These are phyloP conservation scores for Hydroisotoma schaefferi DNA, from an alignment of 2,888 invertebrate genomes.

Conservation along the genomic window DNA sequence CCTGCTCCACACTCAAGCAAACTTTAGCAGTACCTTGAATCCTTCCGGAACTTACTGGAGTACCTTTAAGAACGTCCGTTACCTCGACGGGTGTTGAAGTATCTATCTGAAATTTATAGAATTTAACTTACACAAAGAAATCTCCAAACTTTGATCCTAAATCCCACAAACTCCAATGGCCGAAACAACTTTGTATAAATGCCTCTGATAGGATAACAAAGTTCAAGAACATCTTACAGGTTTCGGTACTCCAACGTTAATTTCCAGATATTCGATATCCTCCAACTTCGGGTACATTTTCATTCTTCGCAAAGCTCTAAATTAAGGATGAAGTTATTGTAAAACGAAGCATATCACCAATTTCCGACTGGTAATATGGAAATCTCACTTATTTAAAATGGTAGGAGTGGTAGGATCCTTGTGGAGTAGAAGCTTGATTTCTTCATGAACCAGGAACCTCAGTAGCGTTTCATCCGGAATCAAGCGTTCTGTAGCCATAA, in stretches of 20 bases:
- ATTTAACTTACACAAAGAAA: background rate
- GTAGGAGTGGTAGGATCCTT: slow-evolving; percentile 52
- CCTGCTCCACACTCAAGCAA: slow-evolving; percentile 41
- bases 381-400: slow-evolving; percentile 61
- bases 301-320: slow-evolving; percentile 66
- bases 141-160: background rate
- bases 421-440: slow-evolving; percentile 60
- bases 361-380: background rate
- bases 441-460: slow-evolving; percentile 65
- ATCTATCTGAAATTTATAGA: slow-evolving; percentile 25
- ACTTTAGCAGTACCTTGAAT: slow-evolving; percentile 44
- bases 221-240: slow-evolving; percentile 48
- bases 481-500: slow-evolving; percentile 62
- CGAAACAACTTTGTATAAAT: background rate
- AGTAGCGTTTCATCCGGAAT: slow-evolving; percentile 65
- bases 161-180: background rate
- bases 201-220: background rate
- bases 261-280: slow-evolving; percentile 63
- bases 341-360: background rate
- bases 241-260: slow-evolving; percentile 56
- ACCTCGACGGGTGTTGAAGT: slow-evolving; percentile 24
- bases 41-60: slow-evolving; percentile 44
- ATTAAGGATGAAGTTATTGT: slow-evolving; percentile 12
- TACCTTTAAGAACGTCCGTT: slow-evolving; percentile 40
- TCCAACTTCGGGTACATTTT: slow-evolving; percentile 62